phyloP scores from a whole-genome alignment of 2,797 vertebrate genomes.

The Basileuterus tristriatus region DNA sequence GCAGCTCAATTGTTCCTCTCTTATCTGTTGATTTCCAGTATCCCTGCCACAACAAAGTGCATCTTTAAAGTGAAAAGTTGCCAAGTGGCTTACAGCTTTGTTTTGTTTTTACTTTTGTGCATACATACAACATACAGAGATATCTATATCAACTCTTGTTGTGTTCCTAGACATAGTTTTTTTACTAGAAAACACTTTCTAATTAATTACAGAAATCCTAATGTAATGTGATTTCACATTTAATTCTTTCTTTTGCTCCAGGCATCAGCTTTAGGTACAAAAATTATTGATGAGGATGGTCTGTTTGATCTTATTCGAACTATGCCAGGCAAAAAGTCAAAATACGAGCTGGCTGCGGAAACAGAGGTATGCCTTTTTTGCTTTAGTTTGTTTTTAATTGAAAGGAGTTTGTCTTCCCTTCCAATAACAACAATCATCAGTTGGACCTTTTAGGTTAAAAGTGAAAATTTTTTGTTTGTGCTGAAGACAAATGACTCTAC shows the following conservation, averaged over 20 bases:
- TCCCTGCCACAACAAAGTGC: neutral
- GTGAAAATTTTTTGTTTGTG: neutral
- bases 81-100: neutral
- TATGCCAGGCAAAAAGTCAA: slow-evolving; percentile 95
- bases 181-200: neutral
- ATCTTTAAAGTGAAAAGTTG: neutral
- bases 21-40: neutral
- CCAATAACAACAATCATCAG: neutral
- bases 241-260: slow-evolving; percentile 58
- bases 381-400: neutral
- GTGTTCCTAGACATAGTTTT: neutral
- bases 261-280: slow-evolving; percentile 90
- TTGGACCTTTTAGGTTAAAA: neutral
- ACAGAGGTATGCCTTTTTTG: slow-evolving; percentile 80
- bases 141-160: neutral
- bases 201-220: neutral
- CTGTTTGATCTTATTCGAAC: slow-evolving; percentile 90
- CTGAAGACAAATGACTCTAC: neutral
- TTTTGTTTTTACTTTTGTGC: neutral
- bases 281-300: slow-evolving; percentile 90
- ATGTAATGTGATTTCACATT: neutral
- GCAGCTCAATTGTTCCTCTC: neutral
- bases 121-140: accelerated
- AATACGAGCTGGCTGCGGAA: slow-evolving; percentile 91
- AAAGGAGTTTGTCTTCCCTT: neutral